These are phyloP conservation scores for Phrynosoma platyrhinos DNA, from an alignment of 2,113 vertebrate species.

Conservation along the genomic window DNA sequence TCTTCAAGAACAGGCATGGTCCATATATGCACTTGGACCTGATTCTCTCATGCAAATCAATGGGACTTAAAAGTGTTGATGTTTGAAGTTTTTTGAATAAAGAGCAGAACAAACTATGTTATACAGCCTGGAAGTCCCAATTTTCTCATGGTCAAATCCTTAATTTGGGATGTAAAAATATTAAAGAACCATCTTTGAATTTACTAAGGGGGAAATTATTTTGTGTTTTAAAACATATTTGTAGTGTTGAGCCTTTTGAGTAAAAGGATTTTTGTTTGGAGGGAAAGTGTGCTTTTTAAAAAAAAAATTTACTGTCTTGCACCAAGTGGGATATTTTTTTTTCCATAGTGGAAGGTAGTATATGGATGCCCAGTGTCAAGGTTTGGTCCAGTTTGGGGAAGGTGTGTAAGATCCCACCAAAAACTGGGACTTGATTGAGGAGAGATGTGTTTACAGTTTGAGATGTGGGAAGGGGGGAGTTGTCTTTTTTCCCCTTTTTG, in stretches of 20 bases:
- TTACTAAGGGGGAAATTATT: constrained; percentile 21
- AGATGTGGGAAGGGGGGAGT: not conserved
- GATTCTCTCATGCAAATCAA: constrained; percentile 72
- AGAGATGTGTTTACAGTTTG: not conserved
- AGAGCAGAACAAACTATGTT: constrained; percentile 59
- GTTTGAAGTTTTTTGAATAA: constrained; percentile 70
- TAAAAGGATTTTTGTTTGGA: constrained; percentile 35
- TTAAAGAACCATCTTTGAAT: constrained; percentile 35
- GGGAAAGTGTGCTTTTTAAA: constrained; percentile 43
- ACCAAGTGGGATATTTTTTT: constrained; percentile 47
- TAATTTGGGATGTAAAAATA: constrained; percentile 40
- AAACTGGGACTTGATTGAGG: not conserved
- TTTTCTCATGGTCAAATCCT: constrained; percentile 55
- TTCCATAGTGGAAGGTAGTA: constrained; percentile 10
- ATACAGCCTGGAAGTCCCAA: constrained; percentile 53
- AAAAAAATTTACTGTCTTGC: constrained; percentile 61
- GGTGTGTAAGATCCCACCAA: no score
- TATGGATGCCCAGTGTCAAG: not conserved
- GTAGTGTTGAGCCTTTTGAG: constrained; percentile 44
- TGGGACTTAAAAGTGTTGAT: constrained; percentile 71
- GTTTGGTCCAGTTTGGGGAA: not conserved
- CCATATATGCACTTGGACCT: constrained; percentile 58
- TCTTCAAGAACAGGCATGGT: no score
- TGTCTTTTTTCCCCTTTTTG: not conserved
- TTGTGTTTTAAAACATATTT: constrained; percentile 31